A percentile compares a stretch with the other conserved stretches of the same genome.
Evolutionary conservation across 2,888 invertebrate species (phyloP).

Genomic region (Drosophila nigricruria): DNA sequence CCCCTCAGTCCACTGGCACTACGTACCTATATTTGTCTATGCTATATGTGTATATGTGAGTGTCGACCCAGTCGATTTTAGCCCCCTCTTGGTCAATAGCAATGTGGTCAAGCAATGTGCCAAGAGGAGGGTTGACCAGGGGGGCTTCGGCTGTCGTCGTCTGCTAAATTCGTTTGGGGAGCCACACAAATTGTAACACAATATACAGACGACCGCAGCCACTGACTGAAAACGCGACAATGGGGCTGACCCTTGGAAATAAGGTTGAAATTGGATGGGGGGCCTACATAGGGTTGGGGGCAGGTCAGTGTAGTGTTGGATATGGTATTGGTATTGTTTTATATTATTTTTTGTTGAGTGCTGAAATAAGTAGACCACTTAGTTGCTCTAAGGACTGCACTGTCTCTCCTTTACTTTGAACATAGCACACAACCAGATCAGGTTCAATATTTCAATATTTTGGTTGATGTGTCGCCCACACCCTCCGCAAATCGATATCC

Average conservation of each 20-base stretch:
- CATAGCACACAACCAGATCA: conserved; percentile 10
- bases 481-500: conserved; percentile 18
- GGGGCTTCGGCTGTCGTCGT: conserved; percentile 27
- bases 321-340: conserved; percentile 22
- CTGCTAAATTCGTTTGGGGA: conserved; percentile 50
- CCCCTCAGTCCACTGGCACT: conserved; percentile 2
- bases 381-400: neutral
- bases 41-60: conserved; percentile 2
- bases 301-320: conserved; percentile 3
- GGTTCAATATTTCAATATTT: conserved; percentile 25
- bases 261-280: conserved; percentile 40
- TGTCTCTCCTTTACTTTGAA: neutral
- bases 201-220: conserved; percentile 54
- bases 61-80: conserved; percentile 44
- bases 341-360: conserved; percentile 18
- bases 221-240: conserved; percentile 25
- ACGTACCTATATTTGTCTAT: conserved; percentile 22
- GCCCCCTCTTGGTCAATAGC: conserved; percentile 41
- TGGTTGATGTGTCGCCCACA: neutral
- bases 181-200: conserved; percentile 63
- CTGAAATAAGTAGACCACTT: conserved; percentile 29
- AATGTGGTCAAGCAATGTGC: conserved; percentile 14
- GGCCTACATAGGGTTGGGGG: neutral
- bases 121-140: neutral
- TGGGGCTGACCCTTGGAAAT: conserved; percentile 35